phyloP scores from a whole-genome alignment of 2,113 vertebrate species.

The Ceyx melanurus region DNA sequence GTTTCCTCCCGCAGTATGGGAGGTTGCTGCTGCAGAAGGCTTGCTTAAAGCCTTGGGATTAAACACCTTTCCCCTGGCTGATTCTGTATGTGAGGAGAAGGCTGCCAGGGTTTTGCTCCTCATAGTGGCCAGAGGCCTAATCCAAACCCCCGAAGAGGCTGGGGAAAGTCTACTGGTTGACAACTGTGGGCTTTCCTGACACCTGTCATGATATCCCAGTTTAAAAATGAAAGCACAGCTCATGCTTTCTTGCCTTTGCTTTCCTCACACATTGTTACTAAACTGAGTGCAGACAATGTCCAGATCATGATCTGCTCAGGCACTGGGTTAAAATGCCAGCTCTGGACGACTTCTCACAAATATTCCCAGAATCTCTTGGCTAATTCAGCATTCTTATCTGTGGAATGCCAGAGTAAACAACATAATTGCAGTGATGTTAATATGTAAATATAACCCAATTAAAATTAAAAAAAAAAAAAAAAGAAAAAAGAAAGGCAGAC shows the following conservation, averaged over 20 bases:
- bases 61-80: not conserved
- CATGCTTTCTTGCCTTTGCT: not conserved
- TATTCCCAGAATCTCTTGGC: not conserved
- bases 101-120: not conserved
- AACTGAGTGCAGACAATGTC: not conserved
- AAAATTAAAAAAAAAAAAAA: not conserved
- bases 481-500: not conserved
- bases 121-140: not conserved
- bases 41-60: not conserved
- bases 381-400: not conserved
- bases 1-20: not conserved
- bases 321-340: not conserved
- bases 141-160: not conserved
- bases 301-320: not conserved
- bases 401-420: not conserved
- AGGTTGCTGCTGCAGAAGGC: not conserved
- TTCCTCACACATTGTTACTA: rapidly evolving
- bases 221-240: not conserved
- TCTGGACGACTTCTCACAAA: not conserved
- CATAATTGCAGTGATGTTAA: not conserved
- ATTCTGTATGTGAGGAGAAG: not conserved
- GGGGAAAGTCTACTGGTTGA: not conserved
- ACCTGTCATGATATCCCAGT: not conserved
- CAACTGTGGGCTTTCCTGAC: not conserved
- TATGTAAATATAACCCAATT: not conserved